Percentiles rank a stretch among this genome's conserved stretches.
Conservation (phyloP, 2,888 invertebrate genomes). For the Eledona agricola region DNA sequence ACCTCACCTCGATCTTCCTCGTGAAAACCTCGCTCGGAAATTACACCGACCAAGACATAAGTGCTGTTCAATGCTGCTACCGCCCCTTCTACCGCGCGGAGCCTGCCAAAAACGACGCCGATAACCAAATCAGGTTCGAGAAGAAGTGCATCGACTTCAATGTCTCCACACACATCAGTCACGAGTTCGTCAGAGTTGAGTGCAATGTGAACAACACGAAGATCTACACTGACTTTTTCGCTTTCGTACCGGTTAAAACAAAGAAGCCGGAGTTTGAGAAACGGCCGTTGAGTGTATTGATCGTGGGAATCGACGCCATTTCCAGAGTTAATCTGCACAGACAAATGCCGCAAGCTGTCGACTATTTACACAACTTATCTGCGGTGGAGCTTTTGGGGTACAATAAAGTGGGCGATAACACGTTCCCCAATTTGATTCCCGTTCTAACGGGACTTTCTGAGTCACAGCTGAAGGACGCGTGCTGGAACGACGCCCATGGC, state of each 20-base stretch:
- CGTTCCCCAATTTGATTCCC: conserved; percentile 89
- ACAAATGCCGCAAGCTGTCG: conserved; percentile 79
- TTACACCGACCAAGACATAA: conserved; percentile 64
- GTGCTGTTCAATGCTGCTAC: conserved; percentile 70
- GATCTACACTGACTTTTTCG: conserved; percentile 75
- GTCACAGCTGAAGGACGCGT: conserved; percentile 70
- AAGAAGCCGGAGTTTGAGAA: conserved; percentile 5
- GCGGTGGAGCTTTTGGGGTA: conserved; percentile 86
- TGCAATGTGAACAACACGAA: conserved; percentile 66
- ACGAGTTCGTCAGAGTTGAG: conserved; percentile 75
- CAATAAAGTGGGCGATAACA: conserved; percentile 94
- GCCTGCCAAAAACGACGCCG: conserved; percentile 63
- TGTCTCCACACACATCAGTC: conserved; percentile 60
- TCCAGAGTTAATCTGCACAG: conserved; percentile 86
- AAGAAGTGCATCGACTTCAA: conserved; percentile 65
- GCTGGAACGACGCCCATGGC: conserved; percentile 63
- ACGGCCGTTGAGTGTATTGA: conserved; percentile 71
- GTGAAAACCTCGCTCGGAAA: conserved; percentile 62
- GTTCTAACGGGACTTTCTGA: conserved; percentile 77
- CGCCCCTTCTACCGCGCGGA: conserved; percentile 67
- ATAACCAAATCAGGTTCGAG: conserved; percentile 64
- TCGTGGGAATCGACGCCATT: conserved; percentile 86
- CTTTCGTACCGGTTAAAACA: conserved; percentile 68
- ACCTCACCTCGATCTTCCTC: conserved; percentile 69
- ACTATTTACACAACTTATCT: conserved; percentile 65